A percentile compares a stretch with the other conserved stretches of the same genome.
Evolutionary conservation across 1,140 invertebrate genomes (phyloP).

Genomic region (Euschistus heros): DNA sequence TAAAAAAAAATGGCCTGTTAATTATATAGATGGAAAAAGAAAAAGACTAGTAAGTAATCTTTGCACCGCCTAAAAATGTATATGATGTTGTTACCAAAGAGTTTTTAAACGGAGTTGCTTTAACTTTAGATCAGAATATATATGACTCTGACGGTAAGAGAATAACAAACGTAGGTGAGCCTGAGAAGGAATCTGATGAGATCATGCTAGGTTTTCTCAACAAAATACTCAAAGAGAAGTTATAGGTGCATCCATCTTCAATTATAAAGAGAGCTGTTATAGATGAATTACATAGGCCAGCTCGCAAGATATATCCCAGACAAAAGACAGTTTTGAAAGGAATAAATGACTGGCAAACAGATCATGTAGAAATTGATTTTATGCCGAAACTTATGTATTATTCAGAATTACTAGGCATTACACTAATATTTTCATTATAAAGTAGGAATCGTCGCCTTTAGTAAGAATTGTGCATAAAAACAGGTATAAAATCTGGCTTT

Average conservation of each 20-base stretch:
- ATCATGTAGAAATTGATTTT: too few species aligned
- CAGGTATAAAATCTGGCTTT: conserved; percentile 8
- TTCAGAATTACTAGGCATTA: background rate
- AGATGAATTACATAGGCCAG: conserved; percentile 27
- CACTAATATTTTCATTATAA: background rate
- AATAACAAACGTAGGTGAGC: background rate
- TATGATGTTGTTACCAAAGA: too few species aligned
- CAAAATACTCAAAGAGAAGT: too few species aligned
- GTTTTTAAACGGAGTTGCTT: too few species aligned
- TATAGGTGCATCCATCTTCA: too few species aligned
- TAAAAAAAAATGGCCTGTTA: background rate
- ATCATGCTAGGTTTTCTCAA: background rate
- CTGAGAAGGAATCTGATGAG: background rate
- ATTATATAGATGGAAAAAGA: too few species aligned
- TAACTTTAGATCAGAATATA: too few species aligned
- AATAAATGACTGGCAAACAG: too few species aligned
- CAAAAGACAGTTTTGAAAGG: conserved; percentile 22
- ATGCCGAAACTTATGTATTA: background rate
- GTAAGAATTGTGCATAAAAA: conserved; percentile 4
- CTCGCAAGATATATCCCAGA: conserved; percentile 26
- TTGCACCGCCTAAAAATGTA: too few species aligned
- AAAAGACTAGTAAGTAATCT: too few species aligned
- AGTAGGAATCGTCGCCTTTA: conserved; percentile 4
- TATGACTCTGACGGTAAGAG: too few species aligned
- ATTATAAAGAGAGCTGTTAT: background rate